phyloP scores from a whole-genome alignment of 1,140 invertebrate genomes.

The Drosophila albomicans region DNA sequence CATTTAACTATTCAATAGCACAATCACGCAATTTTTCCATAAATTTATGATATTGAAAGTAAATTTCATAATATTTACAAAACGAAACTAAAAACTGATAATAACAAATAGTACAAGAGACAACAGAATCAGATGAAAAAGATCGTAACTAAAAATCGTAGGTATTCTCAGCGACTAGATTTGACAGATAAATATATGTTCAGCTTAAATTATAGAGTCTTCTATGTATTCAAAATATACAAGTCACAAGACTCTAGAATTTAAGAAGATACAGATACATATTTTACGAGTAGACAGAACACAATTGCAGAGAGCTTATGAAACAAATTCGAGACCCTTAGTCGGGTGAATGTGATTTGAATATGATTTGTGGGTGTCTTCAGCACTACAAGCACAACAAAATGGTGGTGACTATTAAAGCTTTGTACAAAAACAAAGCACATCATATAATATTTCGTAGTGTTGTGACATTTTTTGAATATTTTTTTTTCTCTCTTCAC shows the following conservation, averaged over 20 bases:
- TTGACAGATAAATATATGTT: neutral
- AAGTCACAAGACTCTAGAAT: constrained; percentile 4
- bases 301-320: neutral
- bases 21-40: constrained; percentile 42
- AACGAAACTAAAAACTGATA: neutral
- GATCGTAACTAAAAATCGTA: neutral
- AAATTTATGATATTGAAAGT: constrained; percentile 5
- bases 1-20: constrained; percentile 3
- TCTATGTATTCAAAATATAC: neutral
- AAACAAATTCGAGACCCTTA: neutral
- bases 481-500: constrained; percentile 16
- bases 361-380: constrained; percentile 17
- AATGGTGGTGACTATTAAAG: constrained; percentile 45
- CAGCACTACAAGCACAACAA: constrained; percentile 62
- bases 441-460: constrained; percentile 41
- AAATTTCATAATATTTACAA: constrained; percentile 20
- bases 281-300: constrained; percentile 6
- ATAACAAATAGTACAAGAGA: neutral
- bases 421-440: constrained; percentile 75
- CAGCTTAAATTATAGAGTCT: neutral
- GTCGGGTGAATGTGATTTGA: constrained; percentile 11
- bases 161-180: neutral
- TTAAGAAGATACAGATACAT: constrained; percentile 3
- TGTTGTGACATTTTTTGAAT: constrained; percentile 31
- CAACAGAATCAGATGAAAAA: neutral